These are phyloP conservation scores for Microdon myrmicae DNA, from an alignment of 2,888 invertebrate genomes.

Conservation along the genomic window DNA sequence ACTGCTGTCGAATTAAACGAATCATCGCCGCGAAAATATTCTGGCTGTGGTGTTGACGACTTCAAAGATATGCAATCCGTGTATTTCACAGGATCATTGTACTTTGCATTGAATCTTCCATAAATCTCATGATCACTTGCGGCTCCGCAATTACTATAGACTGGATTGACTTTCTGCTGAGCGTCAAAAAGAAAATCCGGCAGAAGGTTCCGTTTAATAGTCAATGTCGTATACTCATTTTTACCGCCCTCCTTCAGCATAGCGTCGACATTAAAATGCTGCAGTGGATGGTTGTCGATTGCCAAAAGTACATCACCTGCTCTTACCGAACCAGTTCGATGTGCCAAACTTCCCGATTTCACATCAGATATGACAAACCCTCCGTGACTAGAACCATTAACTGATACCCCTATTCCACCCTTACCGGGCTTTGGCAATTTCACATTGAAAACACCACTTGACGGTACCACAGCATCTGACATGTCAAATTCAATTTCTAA, in stretches of 20 bases:
- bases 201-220: constrained; percentile 64
- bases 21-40: constrained; percentile 61
- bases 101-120: constrained; percentile 60
- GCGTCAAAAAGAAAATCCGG: constrained; percentile 66
- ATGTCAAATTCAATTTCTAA: constrained; percentile 90
- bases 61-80: constrained; percentile 63
- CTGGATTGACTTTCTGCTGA: constrained; percentile 61
- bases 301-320: constrained; percentile 88
- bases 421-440: constrained; percentile 80
- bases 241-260: constrained; percentile 63
- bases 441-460: constrained; percentile 90
- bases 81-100: constrained; percentile 59
- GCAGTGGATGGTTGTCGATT: constrained; percentile 85
- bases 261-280: constrained; percentile 66
- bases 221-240: constrained; percentile 64
- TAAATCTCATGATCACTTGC: constrained; percentile 62
- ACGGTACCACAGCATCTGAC: constrained; percentile 89
- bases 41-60: constrained; percentile 65
- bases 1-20: constrained; percentile 60
- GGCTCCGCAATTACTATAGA: constrained; percentile 64
- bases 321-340: constrained; percentile 86
- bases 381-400: constrained; percentile 73
- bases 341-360: constrained; percentile 88
- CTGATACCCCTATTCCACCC: constrained; percentile 88
- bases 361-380: constrained; percentile 88